Evolutionary conservation across 2,888 invertebrate species (phyloP).

Genomic region (Byasa hedistus): DNA sequence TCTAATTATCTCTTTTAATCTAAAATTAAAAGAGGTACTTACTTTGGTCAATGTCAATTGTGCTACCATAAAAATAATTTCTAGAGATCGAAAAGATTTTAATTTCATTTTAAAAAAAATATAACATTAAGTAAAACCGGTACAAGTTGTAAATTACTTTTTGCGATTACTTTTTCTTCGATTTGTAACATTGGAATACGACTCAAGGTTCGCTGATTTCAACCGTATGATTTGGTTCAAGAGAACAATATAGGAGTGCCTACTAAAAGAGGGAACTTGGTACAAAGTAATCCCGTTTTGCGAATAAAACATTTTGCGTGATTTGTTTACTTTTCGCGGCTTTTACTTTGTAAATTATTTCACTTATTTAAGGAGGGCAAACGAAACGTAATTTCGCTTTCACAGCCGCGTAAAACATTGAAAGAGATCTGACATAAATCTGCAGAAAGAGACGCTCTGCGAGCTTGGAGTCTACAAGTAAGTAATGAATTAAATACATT

Average conservation of each 20-base stretch:
- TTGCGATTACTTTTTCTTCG: slow-evolving; percentile 50
- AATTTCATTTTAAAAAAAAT: slow-evolving; percentile 36
- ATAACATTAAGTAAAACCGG: slow-evolving; percentile 21
- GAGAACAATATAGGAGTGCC: slow-evolving; percentile 40
- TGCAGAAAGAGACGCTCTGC: slow-evolving; percentile 57
- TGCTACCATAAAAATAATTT: slow-evolving; percentile 12
- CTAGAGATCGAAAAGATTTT: slow-evolving; percentile 32
- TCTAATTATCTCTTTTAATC: too few relatives aligned
- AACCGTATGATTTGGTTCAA: slow-evolving; percentile 58
- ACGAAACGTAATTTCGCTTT: slow-evolving; percentile 56
- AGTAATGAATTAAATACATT: slow-evolving; percentile 78
- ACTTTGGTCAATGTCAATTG: slow-evolving; percentile 15
- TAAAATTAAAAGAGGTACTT: neutral
- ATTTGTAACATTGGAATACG: slow-evolving; percentile 50
- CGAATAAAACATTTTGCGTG: slow-evolving; percentile 44
- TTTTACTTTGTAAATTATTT: slow-evolving; percentile 22
- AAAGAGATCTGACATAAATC: slow-evolving; percentile 62
- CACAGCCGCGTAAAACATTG: slow-evolving; percentile 56
- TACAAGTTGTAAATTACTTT: slow-evolving; percentile 35
- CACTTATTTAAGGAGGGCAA: slow-evolving; percentile 13
- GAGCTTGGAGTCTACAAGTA: slow-evolving; percentile 52
- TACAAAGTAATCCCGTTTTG: slow-evolving; percentile 48
- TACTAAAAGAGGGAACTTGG: slow-evolving; percentile 29
- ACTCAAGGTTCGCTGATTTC: slow-evolving; percentile 58
- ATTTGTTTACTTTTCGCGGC: slow-evolving; percentile 28